These are phyloP conservation scores for Caradrina kadenii DNA, from an alignment of 2,888 invertebrate genomes.

Conservation along the genomic window DNA sequence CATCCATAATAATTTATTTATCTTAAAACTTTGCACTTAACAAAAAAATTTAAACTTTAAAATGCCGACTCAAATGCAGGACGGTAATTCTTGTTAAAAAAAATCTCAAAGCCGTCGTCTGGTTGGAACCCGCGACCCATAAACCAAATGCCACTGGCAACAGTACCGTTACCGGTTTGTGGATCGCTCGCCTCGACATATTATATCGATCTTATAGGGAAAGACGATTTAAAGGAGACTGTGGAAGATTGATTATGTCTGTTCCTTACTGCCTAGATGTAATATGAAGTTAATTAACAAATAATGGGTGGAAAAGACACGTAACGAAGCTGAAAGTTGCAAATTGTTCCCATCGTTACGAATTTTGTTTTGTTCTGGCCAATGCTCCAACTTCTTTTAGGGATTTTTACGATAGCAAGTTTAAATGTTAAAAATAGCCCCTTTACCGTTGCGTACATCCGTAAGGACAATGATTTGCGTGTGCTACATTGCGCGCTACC, in stretches of 20 bases:
- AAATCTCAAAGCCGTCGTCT: constrained; percentile 62
- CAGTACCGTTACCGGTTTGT: constrained; percentile 78
- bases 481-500: no score
- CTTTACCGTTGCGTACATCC: no score
- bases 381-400: no score
- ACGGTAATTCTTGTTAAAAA: constrained; percentile 20
- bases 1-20: no score
- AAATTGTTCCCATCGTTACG: no score
- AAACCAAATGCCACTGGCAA: constrained; percentile 79
- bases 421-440: no score
- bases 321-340: no score
- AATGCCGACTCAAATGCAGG: constrained; percentile 18
- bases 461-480: no score
- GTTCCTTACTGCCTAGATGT: not conserved
- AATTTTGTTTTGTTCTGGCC: no score
- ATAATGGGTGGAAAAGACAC: not conserved
- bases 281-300: not conserved
- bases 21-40: constrained; percentile 16
- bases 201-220: constrained; percentile 62
- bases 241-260: constrained; percentile 8
- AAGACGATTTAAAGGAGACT: constrained; percentile 31
- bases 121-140: constrained; percentile 77
- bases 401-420: no score
- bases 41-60: constrained; percentile 13
- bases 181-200: constrained; percentile 68